phyloP scores from a whole-genome alignment of 1,140 invertebrate genomes.

The Nixonia krombeini region DNA sequence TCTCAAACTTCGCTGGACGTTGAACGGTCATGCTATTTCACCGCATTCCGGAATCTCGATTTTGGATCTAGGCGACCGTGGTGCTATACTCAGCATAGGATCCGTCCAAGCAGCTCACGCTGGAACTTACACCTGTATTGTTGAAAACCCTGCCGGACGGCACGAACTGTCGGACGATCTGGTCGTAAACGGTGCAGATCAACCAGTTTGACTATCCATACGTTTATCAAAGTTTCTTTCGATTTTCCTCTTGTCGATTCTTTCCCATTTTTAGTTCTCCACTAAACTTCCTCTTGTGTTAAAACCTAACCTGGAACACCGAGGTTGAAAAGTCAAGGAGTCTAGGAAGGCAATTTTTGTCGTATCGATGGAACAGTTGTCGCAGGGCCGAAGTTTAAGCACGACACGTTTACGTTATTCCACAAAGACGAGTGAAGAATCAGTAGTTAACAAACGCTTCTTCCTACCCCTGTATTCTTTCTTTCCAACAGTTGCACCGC shows the following conservation, averaged over 20 bases:
- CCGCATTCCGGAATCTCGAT: conserved; percentile 75
- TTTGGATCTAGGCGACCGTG: conserved; percentile 78
- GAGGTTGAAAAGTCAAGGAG: not conserved
- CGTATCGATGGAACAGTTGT: too few relatives aligned
- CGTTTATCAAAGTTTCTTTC: conserved; percentile 8
- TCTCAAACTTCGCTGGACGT: conserved; percentile 75
- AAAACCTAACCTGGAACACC: conserved; percentile 1
- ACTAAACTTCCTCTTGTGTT: not conserved
- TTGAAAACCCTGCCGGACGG: conserved; percentile 81
- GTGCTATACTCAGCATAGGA: conserved; percentile 81
- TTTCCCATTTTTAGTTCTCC: not conserved
- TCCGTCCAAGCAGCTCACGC: conserved; percentile 79
- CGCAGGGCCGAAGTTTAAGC: too few relatives aligned
- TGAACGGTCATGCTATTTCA: conserved; percentile 75
- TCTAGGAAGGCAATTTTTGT: not conserved
- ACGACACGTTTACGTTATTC: conserved; percentile 5
- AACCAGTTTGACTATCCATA: conserved; percentile 28
- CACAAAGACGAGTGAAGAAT: too few relatives aligned
- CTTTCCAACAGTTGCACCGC: conserved; percentile 63
- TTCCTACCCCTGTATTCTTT: conserved; percentile 34
- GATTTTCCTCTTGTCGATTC: not conserved
- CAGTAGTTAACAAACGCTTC: not conserved
- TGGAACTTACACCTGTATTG: conserved; percentile 87
- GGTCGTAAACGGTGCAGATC: conserved; percentile 79
- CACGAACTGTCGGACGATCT: conserved; percentile 76